phyloP scores from a whole-genome alignment of 2,113 vertebrate genomes.

The Carlito syrichta region DNA sequence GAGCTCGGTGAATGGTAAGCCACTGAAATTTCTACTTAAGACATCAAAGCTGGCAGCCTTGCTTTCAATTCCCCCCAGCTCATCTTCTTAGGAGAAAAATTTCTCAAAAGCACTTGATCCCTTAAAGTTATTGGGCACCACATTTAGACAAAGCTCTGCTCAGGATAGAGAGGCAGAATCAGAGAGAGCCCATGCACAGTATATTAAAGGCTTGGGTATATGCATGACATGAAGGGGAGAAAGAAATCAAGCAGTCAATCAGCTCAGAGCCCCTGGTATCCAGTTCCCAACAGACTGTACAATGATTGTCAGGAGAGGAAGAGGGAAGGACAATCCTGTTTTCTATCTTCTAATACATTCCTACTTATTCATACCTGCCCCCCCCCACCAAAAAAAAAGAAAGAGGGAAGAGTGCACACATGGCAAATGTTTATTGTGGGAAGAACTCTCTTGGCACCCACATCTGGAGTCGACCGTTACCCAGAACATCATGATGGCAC shows the following conservation, averaged over 20 bases:
- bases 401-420: no score
- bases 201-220: constrained; percentile 26
- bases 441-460: not conserved
- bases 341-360: no score
- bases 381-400: no score
- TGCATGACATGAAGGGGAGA: rapidly evolving
- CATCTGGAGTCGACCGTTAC: not conserved
- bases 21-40: constrained; percentile 79
- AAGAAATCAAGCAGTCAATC: not conserved
- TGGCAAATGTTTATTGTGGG: constrained; percentile 43
- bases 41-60: constrained; percentile 81
- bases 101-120: constrained; percentile 75
- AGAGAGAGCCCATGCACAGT: not conserved
- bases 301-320: not conserved
- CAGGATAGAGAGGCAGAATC: constrained; percentile 51
- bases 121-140: constrained; percentile 71
- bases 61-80: constrained; percentile 79
- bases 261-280: not conserved
- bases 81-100: constrained; percentile 80
- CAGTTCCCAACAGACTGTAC: not conserved
- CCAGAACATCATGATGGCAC: not conserved
- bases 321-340: not conserved
- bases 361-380: no score
- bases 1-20: constrained; percentile 66
- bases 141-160: constrained; percentile 67